Conservation (phyloP, 2,113 vertebrate species). For the Heloderma charlesbogerti region DNA sequence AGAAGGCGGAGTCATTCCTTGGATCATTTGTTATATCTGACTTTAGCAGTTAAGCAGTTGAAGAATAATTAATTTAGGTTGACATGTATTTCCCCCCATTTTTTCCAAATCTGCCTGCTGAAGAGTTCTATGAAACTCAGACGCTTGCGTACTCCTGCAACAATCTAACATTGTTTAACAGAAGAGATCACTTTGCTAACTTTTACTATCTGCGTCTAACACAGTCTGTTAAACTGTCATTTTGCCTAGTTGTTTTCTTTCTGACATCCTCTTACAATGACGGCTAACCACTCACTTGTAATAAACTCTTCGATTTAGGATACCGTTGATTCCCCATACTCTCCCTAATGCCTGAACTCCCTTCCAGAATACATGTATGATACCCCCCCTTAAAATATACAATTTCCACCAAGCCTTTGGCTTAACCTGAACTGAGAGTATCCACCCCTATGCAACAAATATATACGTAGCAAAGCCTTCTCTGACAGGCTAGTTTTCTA, state of each 20-base stretch:
- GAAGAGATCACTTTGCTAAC: background rate
- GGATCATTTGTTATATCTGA: background rate
- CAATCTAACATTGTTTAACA: background rate
- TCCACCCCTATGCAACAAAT: background rate
- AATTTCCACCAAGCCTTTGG: background rate
- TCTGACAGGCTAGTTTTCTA: background rate
- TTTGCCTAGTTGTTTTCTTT: background rate
- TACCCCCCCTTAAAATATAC: too few species aligned
- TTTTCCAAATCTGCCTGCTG: background rate
- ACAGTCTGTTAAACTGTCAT: background rate
- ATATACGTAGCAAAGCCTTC: background rate
- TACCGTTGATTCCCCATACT: background rate
- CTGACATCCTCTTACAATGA: background rate
- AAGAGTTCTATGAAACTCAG: background rate
- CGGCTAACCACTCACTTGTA: background rate
- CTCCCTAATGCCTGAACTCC: background rate
- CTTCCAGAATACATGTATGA: background rate
- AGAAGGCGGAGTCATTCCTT: background rate
- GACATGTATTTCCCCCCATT: background rate
- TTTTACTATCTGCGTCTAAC: background rate
- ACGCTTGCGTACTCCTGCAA: background rate
- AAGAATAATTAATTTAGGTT: background rate
- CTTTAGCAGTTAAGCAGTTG: background rate
- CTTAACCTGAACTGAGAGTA: background rate
- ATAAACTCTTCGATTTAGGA: background rate